Percentiles rank a stretch among this genome's conserved stretches.
phyloP scores from a whole-genome alignment of 2,113 vertebrate genomes.

The Pungitius pungitius region DNA sequence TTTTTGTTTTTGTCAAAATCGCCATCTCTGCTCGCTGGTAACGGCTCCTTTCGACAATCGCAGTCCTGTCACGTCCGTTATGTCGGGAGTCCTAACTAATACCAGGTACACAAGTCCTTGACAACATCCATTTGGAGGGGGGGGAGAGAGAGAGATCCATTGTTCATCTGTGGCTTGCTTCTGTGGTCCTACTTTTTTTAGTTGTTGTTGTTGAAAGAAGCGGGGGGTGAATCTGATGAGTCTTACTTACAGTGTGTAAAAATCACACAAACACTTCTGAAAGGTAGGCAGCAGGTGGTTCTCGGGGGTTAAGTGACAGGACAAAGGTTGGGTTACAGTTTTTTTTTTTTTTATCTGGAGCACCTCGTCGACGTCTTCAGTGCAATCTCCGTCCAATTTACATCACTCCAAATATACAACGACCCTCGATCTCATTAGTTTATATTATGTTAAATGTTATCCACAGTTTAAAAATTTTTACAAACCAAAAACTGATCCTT shows the following conservation, averaged over 20 bases:
- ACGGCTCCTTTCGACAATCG: conserved; percentile 26
- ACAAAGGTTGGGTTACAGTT: conserved; percentile 62
- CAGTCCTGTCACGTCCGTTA: conserved; percentile 55
- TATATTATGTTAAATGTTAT: conserved; percentile 77
- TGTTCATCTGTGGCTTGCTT: conserved; percentile 63
- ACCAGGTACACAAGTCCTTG: conserved; percentile 68
- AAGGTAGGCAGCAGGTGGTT: conserved; percentile 81
- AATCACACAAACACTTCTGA: conserved; percentile 71
- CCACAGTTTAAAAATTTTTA: conserved; percentile 77
- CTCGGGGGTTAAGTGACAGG: conserved; percentile 70
- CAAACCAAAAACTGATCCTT: conserved; percentile 75
- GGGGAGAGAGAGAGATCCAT: conserved; percentile 10
- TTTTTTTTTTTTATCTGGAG: too few relatives aligned
- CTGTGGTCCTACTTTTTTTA: conserved; percentile 54
- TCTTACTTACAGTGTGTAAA: conserved; percentile 54
- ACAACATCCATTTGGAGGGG: conserved; percentile 69
- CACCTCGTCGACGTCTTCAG: conserved; percentile 54
- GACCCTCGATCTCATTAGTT: conserved; percentile 63
- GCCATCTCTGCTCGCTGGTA: conserved; percentile 63
- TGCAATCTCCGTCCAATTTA: conserved; percentile 60
- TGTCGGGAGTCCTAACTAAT: conserved; percentile 72
- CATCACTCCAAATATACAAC: conserved; percentile 69
- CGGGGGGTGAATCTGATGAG: conserved; percentile 25
- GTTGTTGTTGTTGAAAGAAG: neutral
- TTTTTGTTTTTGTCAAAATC: too few relatives aligned